Evolutionary conservation across 1,140 invertebrate species (phyloP).

Genomic region (Macrocentrus cingulum): DNA sequence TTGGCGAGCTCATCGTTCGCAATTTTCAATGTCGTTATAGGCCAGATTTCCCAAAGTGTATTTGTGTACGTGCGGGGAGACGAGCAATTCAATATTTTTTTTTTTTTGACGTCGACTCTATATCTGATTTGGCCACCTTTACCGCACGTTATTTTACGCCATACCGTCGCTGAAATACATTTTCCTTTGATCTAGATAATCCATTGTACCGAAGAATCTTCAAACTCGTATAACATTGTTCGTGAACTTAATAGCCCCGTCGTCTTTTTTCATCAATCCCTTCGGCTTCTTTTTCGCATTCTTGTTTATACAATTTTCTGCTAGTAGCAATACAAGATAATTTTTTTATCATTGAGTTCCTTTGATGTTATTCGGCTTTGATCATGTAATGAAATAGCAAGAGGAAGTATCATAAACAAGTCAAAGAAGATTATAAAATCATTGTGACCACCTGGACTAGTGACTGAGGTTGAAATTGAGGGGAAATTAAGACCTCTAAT

Average conservation of each 20-base stretch:
- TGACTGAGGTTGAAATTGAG: too few relatives aligned
- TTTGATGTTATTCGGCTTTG: conserved; percentile 10
- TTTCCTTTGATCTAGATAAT: conserved; percentile 26
- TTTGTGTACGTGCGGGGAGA: too few relatives aligned
- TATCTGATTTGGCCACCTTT: conserved; percentile 5
- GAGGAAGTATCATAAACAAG: background rate
- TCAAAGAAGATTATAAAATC: background rate
- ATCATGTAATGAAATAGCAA: background rate
- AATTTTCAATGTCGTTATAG: conserved; percentile 16
- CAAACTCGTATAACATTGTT: conserved; percentile 9
- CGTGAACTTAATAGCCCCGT: conserved; percentile 7
- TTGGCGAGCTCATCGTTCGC: background rate
- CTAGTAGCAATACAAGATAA: conserved; percentile 4
- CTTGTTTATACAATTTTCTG: background rate
- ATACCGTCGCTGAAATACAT: conserved; percentile 7
- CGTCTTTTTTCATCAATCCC: background rate
- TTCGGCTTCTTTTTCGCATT: too few relatives aligned
- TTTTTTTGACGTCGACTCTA: background rate
- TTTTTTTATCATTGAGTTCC: background rate
- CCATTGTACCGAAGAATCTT: conserved; percentile 12
- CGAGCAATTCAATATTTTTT: conserved; percentile 7
- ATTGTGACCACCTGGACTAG: background rate
- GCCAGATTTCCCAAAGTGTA: conserved; percentile 6
- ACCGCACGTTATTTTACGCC: conserved; percentile 1
- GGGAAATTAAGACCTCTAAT: too few relatives aligned